phyloP scores from a whole-genome alignment of 1,140 invertebrate genomes.

The Oryzaephilus surinamensis region DNA sequence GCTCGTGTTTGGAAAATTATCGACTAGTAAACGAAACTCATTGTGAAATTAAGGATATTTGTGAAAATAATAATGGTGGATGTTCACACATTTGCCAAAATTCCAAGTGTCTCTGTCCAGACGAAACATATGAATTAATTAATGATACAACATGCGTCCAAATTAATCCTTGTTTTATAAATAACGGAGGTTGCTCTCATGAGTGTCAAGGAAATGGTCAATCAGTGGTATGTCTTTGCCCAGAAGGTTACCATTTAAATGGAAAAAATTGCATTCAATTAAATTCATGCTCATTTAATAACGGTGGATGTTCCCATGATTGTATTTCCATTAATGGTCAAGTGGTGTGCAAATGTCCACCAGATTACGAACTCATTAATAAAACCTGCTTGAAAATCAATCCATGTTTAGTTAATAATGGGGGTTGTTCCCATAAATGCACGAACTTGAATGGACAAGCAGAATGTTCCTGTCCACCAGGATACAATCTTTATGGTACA shows the following conservation, averaged over 20 bases:
- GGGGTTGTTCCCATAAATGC: slow-evolving; percentile 38
- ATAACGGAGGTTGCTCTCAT: slow-evolving; percentile 53
- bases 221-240: slow-evolving; percentile 48
- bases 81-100: slow-evolving; percentile 57
- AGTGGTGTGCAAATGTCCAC: slow-evolving; percentile 21
- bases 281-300: slow-evolving; percentile 41
- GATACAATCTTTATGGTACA: slow-evolving; percentile 19
- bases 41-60: slow-evolving; percentile 47
- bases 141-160: slow-evolving; percentile 54
- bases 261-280: slow-evolving; percentile 40
- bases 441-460: slow-evolving; percentile 16
- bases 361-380: slow-evolving; percentile 17
- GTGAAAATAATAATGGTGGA: slow-evolving; percentile 52
- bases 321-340: slow-evolving; percentile 22
- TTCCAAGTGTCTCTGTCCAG: slow-evolving; percentile 46
- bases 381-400: slow-evolving; percentile 36
- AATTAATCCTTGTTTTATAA: slow-evolving; percentile 53
- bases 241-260: slow-evolving; percentile 41
- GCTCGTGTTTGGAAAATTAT: slow-evolving; percentile 68
- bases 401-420: slow-evolving; percentile 38
- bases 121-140: slow-evolving; percentile 29
- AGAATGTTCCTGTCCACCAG: slow-evolving; percentile 38
- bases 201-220: slow-evolving; percentile 41
- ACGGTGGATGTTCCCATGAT: slow-evolving; percentile 45
- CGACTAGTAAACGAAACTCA: slow-evolving; percentile 39